A percentile compares a stretch with the other conserved stretches of the same genome.
These are phyloP conservation scores for Phalangium opilio DNA, from an alignment of 2,888 invertebrate genomes.

Conservation along the genomic window DNA sequence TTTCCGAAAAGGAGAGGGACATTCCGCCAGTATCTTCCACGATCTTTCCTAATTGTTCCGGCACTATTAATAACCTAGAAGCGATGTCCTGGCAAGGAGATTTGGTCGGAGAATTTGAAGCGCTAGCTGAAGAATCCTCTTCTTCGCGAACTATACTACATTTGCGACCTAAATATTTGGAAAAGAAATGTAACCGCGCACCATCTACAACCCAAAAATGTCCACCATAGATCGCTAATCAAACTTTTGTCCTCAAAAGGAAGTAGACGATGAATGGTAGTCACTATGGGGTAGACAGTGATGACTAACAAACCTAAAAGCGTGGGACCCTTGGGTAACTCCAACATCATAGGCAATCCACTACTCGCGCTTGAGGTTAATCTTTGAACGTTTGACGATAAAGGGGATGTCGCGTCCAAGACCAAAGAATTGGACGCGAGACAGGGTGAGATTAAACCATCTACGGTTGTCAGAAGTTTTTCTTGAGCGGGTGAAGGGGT, in stretches of 20 bases:
- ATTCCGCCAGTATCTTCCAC: slow-evolving; percentile 8
- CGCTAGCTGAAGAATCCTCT: slow-evolving; percentile 13
- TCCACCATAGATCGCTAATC: no score
- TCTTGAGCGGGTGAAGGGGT: slow-evolving; percentile 18
- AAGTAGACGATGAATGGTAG: no score
- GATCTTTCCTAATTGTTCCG: slow-evolving; percentile 10
- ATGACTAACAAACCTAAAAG: no score
- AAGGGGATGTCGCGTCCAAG: no score
- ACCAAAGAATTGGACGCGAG: slow-evolving; percentile 10
- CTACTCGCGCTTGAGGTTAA: no score
- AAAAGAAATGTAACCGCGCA: slow-evolving; percentile 1
- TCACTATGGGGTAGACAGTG: no score
- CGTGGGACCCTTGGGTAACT: no score
- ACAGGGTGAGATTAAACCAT: slow-evolving; percentile 14
- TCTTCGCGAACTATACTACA: slow-evolving; percentile 23
- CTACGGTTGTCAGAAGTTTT: slow-evolving; percentile 13
- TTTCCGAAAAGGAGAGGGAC: neutral
- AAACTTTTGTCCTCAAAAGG: no score
- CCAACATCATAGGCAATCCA: no score
- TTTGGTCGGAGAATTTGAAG: slow-evolving; percentile 14
- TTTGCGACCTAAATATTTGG: slow-evolving; percentile 17
- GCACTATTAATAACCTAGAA: neutral
- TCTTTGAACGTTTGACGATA: no score
- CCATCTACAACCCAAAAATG: slow-evolving; percentile 8
- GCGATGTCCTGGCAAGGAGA: slow-evolving; percentile 10